Conservation (phyloP, 2,888 invertebrate genomes). For the Drosophila fulvimacula region DNA sequence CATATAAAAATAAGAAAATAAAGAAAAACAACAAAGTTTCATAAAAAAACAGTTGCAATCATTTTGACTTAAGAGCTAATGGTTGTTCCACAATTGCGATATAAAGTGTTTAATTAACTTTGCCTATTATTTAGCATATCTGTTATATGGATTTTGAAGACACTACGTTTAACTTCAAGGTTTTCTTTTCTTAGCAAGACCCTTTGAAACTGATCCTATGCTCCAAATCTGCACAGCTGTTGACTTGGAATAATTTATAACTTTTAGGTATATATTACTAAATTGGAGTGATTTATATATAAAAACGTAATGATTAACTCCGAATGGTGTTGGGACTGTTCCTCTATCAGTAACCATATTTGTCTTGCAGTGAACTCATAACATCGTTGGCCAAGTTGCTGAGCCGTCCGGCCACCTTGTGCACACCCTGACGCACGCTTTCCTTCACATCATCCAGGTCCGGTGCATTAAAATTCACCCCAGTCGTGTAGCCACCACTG, state of each 20-base stretch:
- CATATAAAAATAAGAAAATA: constrained; percentile 20
- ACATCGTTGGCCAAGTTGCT: constrained; percentile 97
- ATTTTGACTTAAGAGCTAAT: constrained; percentile 51
- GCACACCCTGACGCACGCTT: constrained; percentile 98
- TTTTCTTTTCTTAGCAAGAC: constrained; percentile 29
- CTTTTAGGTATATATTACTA: constrained; percentile 59
- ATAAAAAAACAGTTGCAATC: constrained; percentile 41
- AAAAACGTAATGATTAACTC: constrained; percentile 51
- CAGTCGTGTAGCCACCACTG: constrained; percentile 73
- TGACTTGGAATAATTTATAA: constrained; percentile 61
- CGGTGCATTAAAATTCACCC: constrained; percentile 86
- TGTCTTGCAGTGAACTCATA: constrained; percentile 95
- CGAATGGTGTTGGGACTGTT: constrained; percentile 8
- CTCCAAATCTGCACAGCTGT: constrained; percentile 35
- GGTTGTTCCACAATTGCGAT: constrained; percentile 54
- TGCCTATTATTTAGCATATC: constrained; percentile 36
- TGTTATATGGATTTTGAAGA: constrained; percentile 58
- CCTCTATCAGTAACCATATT: constrained; percentile 87
- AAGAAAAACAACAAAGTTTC: constrained; percentile 15
- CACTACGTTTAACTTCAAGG: constrained; percentile 59
- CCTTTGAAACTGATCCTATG: constrained; percentile 28
- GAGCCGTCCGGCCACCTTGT: constrained; percentile 98
- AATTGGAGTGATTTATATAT: constrained; percentile 54
- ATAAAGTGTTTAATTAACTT: constrained; percentile 25
- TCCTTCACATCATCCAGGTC: constrained; percentile 99